A percentile compares a stretch with the other conserved stretches of the same genome.
Conservation (phyloP, 2,797 vertebrate genomes). For the Odontamblyopus lacepedii region DNA sequence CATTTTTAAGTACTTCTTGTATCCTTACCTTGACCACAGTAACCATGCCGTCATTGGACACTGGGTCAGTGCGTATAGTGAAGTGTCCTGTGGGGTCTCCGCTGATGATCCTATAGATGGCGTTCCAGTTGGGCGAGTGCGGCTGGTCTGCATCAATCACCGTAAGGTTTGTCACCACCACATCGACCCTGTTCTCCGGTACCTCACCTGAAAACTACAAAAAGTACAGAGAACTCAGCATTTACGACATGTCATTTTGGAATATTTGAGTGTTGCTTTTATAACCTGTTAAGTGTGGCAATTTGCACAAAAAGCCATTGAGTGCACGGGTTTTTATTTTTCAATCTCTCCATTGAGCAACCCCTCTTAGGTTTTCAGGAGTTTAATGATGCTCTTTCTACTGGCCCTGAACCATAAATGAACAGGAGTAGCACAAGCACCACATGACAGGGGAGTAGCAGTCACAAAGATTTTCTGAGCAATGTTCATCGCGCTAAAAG, state of each 20-base stretch:
- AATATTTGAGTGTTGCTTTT: constrained; percentile 10
- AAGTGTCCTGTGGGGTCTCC: constrained; percentile 91
- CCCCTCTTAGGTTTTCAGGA: constrained; percentile 40
- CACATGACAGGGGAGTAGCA: constrained; percentile 25
- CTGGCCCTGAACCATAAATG: constrained; percentile 37
- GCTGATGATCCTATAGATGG: constrained; percentile 90
- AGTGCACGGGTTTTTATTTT: constrained; percentile 21
- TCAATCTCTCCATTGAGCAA: constrained; percentile 28
- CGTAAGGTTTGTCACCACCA: constrained; percentile 88
- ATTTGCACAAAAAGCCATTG: constrained; percentile 31
- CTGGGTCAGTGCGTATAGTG: constrained; percentile 86
- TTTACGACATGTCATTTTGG: background rate
- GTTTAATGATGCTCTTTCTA: constrained; percentile 45
- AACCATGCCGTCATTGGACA: constrained; percentile 92
- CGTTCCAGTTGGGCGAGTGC: constrained; percentile 93
- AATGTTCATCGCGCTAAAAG: constrained; percentile 49
- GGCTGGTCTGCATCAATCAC: constrained; percentile 92
- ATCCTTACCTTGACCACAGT: constrained; percentile 89
- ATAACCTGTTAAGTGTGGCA: constrained; percentile 26
- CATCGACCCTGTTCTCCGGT: constrained; percentile 88
- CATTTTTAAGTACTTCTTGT: background rate
- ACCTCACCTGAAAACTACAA: constrained; percentile 89
- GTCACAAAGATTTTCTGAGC: constrained; percentile 19
- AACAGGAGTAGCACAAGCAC: constrained; percentile 30
- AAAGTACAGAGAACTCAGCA: constrained; percentile 10